phyloP scores from a whole-genome alignment of 2,888 invertebrate genomes.

The Eudemis profundana region DNA sequence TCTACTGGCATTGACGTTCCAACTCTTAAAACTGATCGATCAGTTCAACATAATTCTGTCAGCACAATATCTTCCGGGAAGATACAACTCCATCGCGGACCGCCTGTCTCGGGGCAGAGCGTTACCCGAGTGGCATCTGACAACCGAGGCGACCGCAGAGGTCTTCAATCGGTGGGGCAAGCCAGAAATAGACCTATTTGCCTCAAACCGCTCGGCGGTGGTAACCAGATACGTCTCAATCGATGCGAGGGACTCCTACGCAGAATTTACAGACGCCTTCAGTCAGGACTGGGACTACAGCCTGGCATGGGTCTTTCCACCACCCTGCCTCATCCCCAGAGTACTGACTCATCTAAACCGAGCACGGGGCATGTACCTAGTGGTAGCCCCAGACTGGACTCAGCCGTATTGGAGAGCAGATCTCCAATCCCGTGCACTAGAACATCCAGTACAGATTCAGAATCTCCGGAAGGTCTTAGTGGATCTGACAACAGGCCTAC shows the following conservation, averaged over 20 bases:
- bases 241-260: no score
- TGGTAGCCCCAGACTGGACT: not conserved
- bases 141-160: not conserved
- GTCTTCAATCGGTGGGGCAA: no score
- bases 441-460: not conserved
- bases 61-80: not conserved
- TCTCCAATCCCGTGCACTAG: no score
- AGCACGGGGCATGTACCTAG: not conserved
- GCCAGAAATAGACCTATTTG: slow-evolving; percentile 1
- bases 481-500: not conserved
- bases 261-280: no score
- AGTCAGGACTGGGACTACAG: no score
- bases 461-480: not conserved
- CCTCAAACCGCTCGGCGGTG: no score
- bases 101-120: no score
- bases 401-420: no score
- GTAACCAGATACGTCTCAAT: not conserved
- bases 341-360: slow-evolving; percentile 1
- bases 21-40: slow-evolving; percentile 10
- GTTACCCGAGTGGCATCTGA: slow-evolving; percentile 1
- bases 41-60: slow-evolving; percentile 1
- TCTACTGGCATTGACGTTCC: no score
- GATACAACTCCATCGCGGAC: slow-evolving; percentile 4
- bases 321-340: not conserved
- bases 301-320: not conserved